A percentile compares a stretch with the other conserved stretches of the same genome.
phyloP scores from a whole-genome alignment of 2,113 vertebrate species.

The Nycticorax nycticorax region DNA sequence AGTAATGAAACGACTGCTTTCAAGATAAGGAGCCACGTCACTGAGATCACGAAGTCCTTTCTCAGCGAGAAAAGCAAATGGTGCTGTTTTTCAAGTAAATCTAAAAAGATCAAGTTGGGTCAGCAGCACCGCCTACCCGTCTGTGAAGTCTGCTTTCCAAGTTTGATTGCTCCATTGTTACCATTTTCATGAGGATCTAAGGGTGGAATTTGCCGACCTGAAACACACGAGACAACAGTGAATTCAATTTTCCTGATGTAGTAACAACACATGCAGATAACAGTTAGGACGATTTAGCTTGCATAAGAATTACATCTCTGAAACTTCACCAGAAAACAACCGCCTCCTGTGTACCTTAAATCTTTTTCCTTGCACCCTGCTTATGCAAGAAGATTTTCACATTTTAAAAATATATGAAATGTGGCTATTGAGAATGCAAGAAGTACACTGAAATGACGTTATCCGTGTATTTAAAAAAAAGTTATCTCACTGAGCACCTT shows the following conservation, averaged over 20 bases:
- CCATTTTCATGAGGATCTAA: slow-evolving; percentile 88
- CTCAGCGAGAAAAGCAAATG: slow-evolving; percentile 6
- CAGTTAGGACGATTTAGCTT: not conserved
- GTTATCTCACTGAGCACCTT: not conserved
- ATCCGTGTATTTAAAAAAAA: not conserved
- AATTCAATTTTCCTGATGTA: not conserved
- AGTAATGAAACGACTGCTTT: slow-evolving; percentile 3
- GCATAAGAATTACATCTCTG: not conserved
- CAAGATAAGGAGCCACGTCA: slow-evolving; percentile 1
- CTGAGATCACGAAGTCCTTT: not conserved
- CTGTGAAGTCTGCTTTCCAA: slow-evolving; percentile 77
- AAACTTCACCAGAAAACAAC: not conserved
- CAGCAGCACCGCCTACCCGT: slow-evolving; percentile 87
- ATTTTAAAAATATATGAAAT: not conserved
- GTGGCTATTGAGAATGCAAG: not conserved
- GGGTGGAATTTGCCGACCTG: slow-evolving; percentile 93
- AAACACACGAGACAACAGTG: slow-evolving; percentile 28
- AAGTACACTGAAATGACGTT: not conserved
- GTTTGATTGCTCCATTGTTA: slow-evolving; percentile 86
- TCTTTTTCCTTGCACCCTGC: not conserved
- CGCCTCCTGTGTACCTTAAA: not conserved
- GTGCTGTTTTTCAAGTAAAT: slow-evolving; percentile 54
- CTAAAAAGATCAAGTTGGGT: slow-evolving; percentile 25
- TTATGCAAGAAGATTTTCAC: not conserved
- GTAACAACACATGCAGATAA: not conserved